Conservation (phyloP, 2,888 invertebrate species). For the Heliconius hortense region DNA sequence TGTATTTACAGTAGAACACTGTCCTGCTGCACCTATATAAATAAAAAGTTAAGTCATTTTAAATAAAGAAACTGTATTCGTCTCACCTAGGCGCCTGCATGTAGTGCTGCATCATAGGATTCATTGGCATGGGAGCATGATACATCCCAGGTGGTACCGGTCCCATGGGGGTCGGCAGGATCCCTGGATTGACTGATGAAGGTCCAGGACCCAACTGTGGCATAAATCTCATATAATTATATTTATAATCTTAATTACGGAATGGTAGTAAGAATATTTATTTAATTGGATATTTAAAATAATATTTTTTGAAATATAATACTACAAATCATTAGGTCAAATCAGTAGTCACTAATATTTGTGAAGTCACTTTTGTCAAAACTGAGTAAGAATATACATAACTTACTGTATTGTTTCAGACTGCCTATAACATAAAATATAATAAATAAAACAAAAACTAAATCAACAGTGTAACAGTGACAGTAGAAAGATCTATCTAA, state of each 20-base stretch:
- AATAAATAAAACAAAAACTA: constrained; percentile 4
- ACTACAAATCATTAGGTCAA: not conserved
- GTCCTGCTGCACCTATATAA: not conserved
- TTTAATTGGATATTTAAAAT: not conserved
- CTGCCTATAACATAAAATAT: constrained; percentile 1
- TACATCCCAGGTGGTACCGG: constrained; percentile 86
- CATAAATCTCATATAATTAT: constrained; percentile 1
- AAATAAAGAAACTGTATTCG: constrained; percentile 42
- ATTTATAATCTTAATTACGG: not conserved
- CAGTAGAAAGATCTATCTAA: constrained; percentile 22
- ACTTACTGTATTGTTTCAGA: constrained; percentile 14
- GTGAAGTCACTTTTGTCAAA: not conserved
- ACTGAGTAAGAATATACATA: not conserved
- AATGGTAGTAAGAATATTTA: not conserved
- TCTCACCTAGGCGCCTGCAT: constrained; percentile 84
- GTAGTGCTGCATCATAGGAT: constrained; percentile 87
- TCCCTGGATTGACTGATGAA: constrained; percentile 83
- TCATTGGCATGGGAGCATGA: constrained; percentile 86
- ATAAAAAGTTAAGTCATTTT: not conserved
- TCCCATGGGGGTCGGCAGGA: constrained; percentile 81
- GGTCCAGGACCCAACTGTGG: constrained; percentile 80
- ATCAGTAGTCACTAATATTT: not conserved
- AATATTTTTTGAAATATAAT: not conserved
- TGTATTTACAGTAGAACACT: not conserved
- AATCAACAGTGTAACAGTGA: constrained; percentile 2